Evolutionary conservation across 2,113 vertebrate genomes (phyloP).

Genomic region (Gallinago undulata): DNA sequence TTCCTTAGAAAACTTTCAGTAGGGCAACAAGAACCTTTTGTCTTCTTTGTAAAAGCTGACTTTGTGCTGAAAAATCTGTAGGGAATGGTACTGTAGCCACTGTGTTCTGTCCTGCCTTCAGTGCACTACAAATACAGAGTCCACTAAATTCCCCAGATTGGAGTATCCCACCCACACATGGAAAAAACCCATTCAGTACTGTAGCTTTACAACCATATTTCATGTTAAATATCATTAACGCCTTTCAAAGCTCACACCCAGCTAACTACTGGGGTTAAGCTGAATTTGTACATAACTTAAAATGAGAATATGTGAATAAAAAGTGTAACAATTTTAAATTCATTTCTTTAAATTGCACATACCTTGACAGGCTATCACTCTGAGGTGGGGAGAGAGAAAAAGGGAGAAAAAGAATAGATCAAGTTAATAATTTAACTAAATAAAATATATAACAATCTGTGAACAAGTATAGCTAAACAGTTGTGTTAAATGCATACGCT

Average conservation of each 20-base stretch:
- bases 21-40: not conserved
- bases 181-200: not conserved
- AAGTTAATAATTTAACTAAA: constrained; percentile 18
- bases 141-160: not conserved
- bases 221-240: not conserved
- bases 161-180: not conserved
- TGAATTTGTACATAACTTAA: not conserved
- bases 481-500: not conserved
- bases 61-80: not conserved
- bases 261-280: not conserved
- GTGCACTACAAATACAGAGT: not conserved
- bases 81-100: not conserved
- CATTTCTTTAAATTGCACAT: constrained; percentile 53
- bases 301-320: not conserved
- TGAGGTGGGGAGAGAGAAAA: constrained; percentile 35
- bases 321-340: not conserved
- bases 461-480: constrained; percentile 1
- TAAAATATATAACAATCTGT: not conserved
- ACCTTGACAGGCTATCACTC: constrained; percentile 90
- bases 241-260: not conserved
- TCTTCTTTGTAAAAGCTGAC: not conserved
- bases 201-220: not conserved
- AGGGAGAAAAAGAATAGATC: constrained; percentile 47
- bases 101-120: not conserved
- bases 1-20: not conserved